Evolutionary conservation across 2,888 invertebrate species (phyloP), one percentile per base, ranked within the genome.

Genomic region (Chironomus tentans): DNA sequence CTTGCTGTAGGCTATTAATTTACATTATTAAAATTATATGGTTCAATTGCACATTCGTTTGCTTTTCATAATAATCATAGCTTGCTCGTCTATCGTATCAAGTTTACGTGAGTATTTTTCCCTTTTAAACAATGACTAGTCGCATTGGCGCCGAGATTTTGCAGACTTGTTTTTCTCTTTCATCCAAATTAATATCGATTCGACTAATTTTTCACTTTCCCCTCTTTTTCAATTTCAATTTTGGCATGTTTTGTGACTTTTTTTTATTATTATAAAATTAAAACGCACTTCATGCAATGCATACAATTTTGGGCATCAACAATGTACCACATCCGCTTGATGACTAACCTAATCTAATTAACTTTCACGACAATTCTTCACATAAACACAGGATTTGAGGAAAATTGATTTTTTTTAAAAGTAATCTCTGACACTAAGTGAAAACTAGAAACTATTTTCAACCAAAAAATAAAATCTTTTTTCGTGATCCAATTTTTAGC

Each of bases 401-500:
- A 56, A 18, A n/a, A 50, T 56, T 18, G 56, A 56, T 56, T 56
- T 18, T 56, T 56, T 50, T 2, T 24, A 3, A 3, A 5, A 4
- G 3, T 18, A 56, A 56, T 56, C 56, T 56, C 18, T 15, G n/a
- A 56, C 56, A 6, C 15, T 38, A 15, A 56, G 18, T 56, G 15
- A 56, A 15, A 56, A n/a, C 50, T 50, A 50, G 70, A 70, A 47
- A 70, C 48, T 70, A 70, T 70, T 70, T 70, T 22, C 13, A 48
- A 68, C 38, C 18, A 48, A 48, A 56, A 15, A 15, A n/a, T n/a
- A 50, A 50, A 50, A n/a, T 6, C 5, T 28, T 21, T 70, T 71
- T 71, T 71, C 56, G 48, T 71, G 71, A 61, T 56, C 71, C 48
- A 71, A 24, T 71, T 71, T 70, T 71, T 71, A 38, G 22, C 56